Evolutionary conservation across 1,140 invertebrate species (phyloP), one percentile per base, ranked within the genome.

Genomic region (Scylla paramamosain): DNA sequence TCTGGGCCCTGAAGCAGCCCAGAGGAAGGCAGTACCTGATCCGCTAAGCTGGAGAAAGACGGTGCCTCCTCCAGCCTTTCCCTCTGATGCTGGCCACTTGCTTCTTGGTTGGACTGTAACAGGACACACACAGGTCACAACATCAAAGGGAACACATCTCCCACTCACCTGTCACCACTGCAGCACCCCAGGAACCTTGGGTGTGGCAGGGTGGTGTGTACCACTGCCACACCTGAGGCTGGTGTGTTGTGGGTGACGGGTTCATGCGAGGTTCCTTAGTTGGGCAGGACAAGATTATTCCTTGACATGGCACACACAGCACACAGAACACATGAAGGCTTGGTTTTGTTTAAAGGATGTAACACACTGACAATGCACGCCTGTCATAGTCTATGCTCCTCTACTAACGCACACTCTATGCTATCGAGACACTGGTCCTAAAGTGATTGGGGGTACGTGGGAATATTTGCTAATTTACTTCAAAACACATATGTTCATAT

Each of bases 71-170:
- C 94, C 67, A 52, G 90, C 28, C 83, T 95, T 45, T 95, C 94
- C 94, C 87, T 95, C 32, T 86, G 83, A 10, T 46, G 91, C 4
- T 95, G 91, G 32, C 52, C 83, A 88, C 94, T 88, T 95, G 94
- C 46, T 82, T 95, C 94, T 31, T 83, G 91, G 84, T 92, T 39
- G 52, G 94, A 89, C 94, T 95, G 94, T 59, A 95, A 95, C 77
- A 89, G 94, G 94, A 95, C 67, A 94, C 94, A 95, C 89, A 95
- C 94, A 67, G 90, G 94, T 95, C 94, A 95, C 94, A 95, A 95
- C 94, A 92, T 52, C 90, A 95, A 95, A 32, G 84, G 32, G 52
- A 67, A 87, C 31, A 28, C 91, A 88, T 83, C 48, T 92, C 94
- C 77, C 94, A 95, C 94, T 32, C 45, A 83, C 67, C 91, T 31